phyloP scores from a whole-genome alignment of 2,797 vertebrate genomes.

The Eleutherodactylus coqui region DNA sequence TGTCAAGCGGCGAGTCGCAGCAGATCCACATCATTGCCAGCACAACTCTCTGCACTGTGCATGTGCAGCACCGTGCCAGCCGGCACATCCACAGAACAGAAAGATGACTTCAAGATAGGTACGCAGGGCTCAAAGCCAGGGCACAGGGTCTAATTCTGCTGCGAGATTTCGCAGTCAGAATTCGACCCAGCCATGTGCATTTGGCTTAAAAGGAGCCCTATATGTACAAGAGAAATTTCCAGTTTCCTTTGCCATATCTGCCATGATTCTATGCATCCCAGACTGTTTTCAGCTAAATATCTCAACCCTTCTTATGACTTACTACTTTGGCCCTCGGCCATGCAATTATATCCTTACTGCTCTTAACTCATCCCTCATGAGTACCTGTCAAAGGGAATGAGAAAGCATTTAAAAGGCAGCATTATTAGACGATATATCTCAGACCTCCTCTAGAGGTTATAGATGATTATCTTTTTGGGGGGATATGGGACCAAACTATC shows the following conservation, averaged over 20 bases:
- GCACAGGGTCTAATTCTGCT: no score
- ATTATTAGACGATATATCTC: constrained; percentile 49
- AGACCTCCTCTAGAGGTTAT: background rate
- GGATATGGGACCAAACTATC: constrained; percentile 21
- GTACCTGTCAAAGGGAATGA: constrained; percentile 39
- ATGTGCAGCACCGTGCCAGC: no score
- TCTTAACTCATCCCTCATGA: constrained; percentile 44
- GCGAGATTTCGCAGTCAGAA: no score
- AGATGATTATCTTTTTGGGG: constrained; percentile 17
- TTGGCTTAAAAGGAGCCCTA: no score
- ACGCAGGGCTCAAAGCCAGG: no score
- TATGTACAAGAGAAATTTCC: background rate
- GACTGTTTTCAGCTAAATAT: background rate
- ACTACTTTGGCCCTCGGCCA: constrained; percentile 31
- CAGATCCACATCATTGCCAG: no score
- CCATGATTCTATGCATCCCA: background rate
- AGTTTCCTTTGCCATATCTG: background rate
- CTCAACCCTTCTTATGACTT: constrained; percentile 22
- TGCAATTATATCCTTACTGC: constrained; percentile 46
- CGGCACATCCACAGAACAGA: no score
- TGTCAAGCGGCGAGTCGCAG: no score
- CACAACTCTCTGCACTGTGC: no score
- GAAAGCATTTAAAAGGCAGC: constrained; percentile 29
- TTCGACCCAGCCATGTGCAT: no score
- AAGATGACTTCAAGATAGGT: no score